These are phyloP conservation scores for Enteromius viviparus DNA, from an alignment of 2,797 vertebrate genomes.

Conservation along the genomic window DNA sequence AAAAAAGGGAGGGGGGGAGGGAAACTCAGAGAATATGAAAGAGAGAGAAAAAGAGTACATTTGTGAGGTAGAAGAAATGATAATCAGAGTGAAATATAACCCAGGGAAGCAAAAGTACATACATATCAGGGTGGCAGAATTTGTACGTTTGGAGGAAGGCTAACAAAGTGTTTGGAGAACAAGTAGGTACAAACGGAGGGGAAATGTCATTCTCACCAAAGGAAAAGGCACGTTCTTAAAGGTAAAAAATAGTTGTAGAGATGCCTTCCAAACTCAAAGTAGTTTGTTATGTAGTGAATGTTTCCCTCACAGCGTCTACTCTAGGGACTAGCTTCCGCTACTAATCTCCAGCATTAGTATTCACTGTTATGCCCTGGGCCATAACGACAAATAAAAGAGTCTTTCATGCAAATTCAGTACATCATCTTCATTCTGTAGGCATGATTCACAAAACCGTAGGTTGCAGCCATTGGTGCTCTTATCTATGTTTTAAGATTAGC, in stretches of 20 bases:
- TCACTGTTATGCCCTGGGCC: slow-evolving; percentile 57
- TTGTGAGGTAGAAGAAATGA: slow-evolving; percentile 39
- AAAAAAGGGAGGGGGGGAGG: slow-evolving; percentile 27
- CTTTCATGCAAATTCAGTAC: slow-evolving; percentile 63
- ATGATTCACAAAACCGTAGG: slow-evolving; percentile 38
- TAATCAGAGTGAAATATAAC: slow-evolving; percentile 46
- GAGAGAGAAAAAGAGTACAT: not conserved
- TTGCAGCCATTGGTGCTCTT: slow-evolving; percentile 21
- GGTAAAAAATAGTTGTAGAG: slow-evolving; percentile 32
- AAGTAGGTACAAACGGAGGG: slow-evolving; percentile 33
- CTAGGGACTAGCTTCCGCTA: slow-evolving; percentile 55
- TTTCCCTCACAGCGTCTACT: slow-evolving; percentile 40
- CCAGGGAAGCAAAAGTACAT: slow-evolving; percentile 45
- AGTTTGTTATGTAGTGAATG: slow-evolving; percentile 47
- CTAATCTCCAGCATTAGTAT: slow-evolving; percentile 67
- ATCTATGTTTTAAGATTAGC: not conserved
- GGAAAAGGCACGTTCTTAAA: slow-evolving; percentile 29
- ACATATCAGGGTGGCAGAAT: slow-evolving; percentile 39
- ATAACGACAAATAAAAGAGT: slow-evolving; percentile 69
- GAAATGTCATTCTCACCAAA: slow-evolving; percentile 31
- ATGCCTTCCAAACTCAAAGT: slow-evolving; percentile 34
- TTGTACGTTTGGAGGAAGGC: slow-evolving; percentile 24
- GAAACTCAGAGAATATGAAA: slow-evolving; percentile 37
- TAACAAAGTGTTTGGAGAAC: slow-evolving; percentile 31
- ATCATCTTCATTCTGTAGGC: slow-evolving; percentile 46